Conservation (phyloP, 2,113 vertebrate species). For the Myrmecophaga tridactyla region DNA sequence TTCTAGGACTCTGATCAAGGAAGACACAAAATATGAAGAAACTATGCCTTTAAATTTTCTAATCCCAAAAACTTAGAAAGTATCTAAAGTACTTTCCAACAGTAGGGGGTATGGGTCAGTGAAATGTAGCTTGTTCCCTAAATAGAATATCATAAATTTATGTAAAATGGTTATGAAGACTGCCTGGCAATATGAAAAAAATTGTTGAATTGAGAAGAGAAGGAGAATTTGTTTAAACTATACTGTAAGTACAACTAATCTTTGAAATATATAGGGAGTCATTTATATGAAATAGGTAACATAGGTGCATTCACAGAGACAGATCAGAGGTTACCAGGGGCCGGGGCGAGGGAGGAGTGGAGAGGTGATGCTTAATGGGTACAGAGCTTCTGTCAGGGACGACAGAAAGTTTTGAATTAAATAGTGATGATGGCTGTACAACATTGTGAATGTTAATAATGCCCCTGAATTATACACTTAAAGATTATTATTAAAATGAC, state of each 20-base stretch:
- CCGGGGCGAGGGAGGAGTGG: no score
- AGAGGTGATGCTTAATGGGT: no score
- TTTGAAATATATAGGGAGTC: constrained; percentile 1
- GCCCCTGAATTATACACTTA: no score
- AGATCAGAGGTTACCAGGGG: no score
- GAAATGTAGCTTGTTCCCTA: background rate
- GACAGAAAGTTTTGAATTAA: no score
- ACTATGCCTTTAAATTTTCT: background rate
- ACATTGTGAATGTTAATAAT: no score
- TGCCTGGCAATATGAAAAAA: background rate
- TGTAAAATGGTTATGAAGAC: background rate
- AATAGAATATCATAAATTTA: constrained; percentile 16
- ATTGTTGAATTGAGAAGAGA: background rate
- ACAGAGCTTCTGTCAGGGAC: no score
- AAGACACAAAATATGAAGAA: background rate
- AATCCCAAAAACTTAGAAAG: background rate
- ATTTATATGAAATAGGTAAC: no score
- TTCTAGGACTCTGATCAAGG: background rate
- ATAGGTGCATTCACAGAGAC: no score
- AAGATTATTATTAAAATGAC: no score
- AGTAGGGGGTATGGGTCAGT: background rate
- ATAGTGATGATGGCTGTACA: no score
- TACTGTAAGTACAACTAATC: background rate
- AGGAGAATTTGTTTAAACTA: constrained; percentile 10
- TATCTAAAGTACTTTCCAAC: background rate